These are phyloP conservation scores for Plutomurus gul DNA, from an alignment of 1,140 invertebrate species.

Conservation along the genomic window DNA sequence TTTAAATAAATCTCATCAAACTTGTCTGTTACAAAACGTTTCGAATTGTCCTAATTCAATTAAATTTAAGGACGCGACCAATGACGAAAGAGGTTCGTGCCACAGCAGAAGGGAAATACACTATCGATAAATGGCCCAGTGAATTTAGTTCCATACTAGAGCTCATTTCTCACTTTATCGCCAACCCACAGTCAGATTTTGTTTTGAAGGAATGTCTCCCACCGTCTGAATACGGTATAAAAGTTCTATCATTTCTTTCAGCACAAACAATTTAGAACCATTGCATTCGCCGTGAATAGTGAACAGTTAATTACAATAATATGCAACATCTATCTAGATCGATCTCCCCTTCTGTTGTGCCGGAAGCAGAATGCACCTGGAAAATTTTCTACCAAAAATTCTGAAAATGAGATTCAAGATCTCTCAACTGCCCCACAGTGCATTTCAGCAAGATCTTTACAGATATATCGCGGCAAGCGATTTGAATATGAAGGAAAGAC, in stretches of 20 bases:
- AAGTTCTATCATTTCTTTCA: too few species aligned
- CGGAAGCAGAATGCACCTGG: slow-evolving; percentile 56
- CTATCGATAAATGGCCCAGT: slow-evolving; percentile 52
- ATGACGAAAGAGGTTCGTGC: slow-evolving; percentile 11
- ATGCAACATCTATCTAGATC: slow-evolving; percentile 63
- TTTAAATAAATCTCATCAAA: slow-evolving; percentile 32
- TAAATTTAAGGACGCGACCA: slow-evolving; percentile 37
- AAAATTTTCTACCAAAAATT: slow-evolving; percentile 29
- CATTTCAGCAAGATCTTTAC: slow-evolving; percentile 67
- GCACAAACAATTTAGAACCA: background rate
- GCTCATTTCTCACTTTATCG: slow-evolving; percentile 64
- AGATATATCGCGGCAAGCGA: slow-evolving; percentile 68
- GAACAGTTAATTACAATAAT: background rate
- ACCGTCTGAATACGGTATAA: slow-evolving; percentile 84
- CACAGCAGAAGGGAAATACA: slow-evolving; percentile 35
- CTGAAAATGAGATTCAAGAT: slow-evolving; percentile 54
- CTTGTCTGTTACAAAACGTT: background rate
- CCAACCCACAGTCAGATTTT: slow-evolving; percentile 60
- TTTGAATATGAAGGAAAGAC: slow-evolving; percentile 66
- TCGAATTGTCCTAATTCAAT: background rate
- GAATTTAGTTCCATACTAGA: slow-evolving; percentile 67
- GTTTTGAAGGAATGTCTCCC: slow-evolving; percentile 75
- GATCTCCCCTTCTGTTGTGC: slow-evolving; percentile 74
- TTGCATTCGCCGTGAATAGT: background rate
- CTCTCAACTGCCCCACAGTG: slow-evolving; percentile 62